Conservation (phyloP, 2,888 invertebrate genomes). For the Acronicta alni region DNA sequence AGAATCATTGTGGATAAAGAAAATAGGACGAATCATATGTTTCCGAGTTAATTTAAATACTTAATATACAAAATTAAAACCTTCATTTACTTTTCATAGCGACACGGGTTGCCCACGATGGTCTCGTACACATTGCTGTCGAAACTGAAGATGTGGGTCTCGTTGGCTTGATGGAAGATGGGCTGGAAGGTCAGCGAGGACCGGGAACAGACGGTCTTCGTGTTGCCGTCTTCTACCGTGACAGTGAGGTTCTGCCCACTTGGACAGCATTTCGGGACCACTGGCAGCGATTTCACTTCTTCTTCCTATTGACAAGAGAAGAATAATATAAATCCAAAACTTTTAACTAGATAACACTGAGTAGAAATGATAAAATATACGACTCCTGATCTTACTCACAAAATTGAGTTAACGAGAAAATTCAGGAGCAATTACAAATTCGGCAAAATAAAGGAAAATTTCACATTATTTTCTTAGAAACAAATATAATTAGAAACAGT, state of each 20-base stretch:
- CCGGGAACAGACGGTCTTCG: slow-evolving; percentile 73
- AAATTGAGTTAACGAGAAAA: no score
- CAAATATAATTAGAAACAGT: slow-evolving; percentile 10
- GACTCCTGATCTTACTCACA: no score
- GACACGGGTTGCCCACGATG: slow-evolving; percentile 89
- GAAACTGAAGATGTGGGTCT: slow-evolving; percentile 82
- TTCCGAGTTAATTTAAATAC: background rate
- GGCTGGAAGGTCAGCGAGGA: slow-evolving; percentile 85
- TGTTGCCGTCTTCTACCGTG: slow-evolving; percentile 68
- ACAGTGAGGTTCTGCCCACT: slow-evolving; percentile 83
- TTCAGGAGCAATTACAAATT: no score
- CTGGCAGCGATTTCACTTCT: slow-evolving; percentile 78
- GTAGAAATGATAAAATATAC: no score
- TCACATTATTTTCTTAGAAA: background rate
- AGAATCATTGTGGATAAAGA: no score
- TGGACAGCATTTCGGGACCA: slow-evolving; percentile 88
- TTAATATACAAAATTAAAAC: slow-evolving; percentile 53
- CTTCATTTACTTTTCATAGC: slow-evolving; percentile 83
- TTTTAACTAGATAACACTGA: background rate
- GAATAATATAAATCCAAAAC: background rate
- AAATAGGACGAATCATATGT: background rate
- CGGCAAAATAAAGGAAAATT: no score
- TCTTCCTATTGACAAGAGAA: slow-evolving; percentile 66
- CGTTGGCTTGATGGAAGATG: slow-evolving; percentile 86
- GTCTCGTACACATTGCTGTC: slow-evolving; percentile 86